These are phyloP conservation scores for Barbus barbus DNA, from an alignment of 2,113 vertebrate genomes.

Conservation along the genomic window DNA sequence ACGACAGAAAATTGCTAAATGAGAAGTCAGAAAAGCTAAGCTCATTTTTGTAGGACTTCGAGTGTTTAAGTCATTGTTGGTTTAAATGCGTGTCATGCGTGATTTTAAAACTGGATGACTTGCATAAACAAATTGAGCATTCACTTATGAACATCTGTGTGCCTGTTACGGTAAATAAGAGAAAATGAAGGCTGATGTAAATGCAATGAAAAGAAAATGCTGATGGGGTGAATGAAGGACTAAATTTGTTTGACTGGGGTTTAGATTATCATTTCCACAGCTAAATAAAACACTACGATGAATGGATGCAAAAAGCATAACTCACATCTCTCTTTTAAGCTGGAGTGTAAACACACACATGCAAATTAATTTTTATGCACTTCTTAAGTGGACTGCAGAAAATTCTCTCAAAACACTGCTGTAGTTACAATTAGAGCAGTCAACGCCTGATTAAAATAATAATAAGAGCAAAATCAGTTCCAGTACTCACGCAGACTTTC, in stretches of 20 bases:
- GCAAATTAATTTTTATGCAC: neutral
- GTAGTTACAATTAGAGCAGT: neutral
- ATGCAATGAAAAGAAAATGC: neutral
- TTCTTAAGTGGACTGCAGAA: too few relatives aligned
- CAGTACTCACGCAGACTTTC: slow-evolving; percentile 93
- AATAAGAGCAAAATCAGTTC: neutral
- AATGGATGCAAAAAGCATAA: neutral
- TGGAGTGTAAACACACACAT: neutral
- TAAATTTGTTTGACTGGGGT: neutral
- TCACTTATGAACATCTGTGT: slow-evolving; percentile 9
- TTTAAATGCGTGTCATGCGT: neutral
- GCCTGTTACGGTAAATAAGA: neutral
- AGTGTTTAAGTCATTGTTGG: neutral
- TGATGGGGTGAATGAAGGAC: neutral
- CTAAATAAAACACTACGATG: neutral
- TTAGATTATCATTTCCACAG: neutral
- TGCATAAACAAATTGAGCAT: neutral
- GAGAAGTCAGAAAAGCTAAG: neutral
- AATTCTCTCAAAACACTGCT: neutral
- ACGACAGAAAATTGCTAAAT: neutral
- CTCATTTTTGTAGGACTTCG: neutral
- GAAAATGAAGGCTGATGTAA: neutral
- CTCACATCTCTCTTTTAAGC: neutral
- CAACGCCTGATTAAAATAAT: neutral
- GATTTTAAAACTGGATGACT: neutral